Conservation (phyloP, 2,113 vertebrate genomes). For the Colius striatus region DNA sequence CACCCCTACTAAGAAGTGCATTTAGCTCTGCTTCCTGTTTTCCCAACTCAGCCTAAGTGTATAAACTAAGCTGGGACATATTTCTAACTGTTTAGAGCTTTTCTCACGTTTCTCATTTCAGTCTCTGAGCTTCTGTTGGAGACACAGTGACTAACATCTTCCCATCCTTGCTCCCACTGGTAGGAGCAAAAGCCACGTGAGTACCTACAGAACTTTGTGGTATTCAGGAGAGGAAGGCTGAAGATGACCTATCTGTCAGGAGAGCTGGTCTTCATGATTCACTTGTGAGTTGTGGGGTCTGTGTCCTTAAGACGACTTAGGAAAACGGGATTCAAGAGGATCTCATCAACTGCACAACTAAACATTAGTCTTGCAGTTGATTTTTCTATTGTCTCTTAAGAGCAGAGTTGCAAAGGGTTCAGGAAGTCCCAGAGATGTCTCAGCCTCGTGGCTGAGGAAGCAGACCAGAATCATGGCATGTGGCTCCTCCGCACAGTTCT, state of each 20-base stretch:
- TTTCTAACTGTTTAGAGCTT: not conserved
- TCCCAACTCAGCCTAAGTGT: not conserved
- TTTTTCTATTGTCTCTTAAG: not conserved
- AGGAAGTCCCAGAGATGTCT: not conserved
- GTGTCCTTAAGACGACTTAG: not conserved
- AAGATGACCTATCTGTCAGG: not conserved
- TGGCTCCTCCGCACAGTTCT: accelerated
- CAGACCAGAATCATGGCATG: not conserved
- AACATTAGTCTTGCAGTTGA: not conserved
- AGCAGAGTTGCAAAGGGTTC: not conserved
- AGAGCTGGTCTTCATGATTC: not conserved
- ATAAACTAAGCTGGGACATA: not conserved
- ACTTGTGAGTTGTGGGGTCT: not conserved
- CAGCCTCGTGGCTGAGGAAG: not conserved
- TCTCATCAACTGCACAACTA: not conserved
- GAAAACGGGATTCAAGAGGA: not conserved
- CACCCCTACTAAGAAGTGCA: accelerated
- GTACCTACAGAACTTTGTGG: not conserved
- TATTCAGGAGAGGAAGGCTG: not conserved
- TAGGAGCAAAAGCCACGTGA: not conserved
- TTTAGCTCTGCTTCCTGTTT: not conserved
- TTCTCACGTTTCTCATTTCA: not conserved
- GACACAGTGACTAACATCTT: not conserved
- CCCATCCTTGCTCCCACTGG: not conserved
- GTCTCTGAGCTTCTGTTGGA: not conserved